phyloP scores from a whole-genome alignment of 2,797 vertebrate genomes.

The Sphaeramia orbicularis region DNA sequence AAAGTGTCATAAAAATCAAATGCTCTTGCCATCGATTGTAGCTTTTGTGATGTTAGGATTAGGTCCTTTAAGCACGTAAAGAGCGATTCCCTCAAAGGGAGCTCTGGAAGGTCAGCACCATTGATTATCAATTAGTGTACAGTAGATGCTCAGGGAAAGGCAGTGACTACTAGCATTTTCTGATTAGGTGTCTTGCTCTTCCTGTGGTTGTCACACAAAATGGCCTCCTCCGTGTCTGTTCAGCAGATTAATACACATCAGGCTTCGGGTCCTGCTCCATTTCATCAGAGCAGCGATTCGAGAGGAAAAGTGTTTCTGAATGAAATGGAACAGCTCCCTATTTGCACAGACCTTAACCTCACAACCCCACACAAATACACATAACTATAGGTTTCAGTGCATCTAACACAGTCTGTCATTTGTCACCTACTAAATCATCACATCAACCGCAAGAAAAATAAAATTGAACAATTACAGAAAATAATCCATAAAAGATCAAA shows the following conservation, averaged over 20 bases:
- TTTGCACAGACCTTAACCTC: conserved; percentile 63
- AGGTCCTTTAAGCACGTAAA: conserved; percentile 49
- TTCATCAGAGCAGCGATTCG: conserved; percentile 30
- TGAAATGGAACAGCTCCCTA: conserved; percentile 43
- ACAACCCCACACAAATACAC: conserved; percentile 62
- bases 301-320: conserved; percentile 18
- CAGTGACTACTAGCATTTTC: conserved; percentile 43
- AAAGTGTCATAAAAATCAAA: conserved; percentile 8
- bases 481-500: conserved; percentile 74
- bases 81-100: conserved; percentile 29
- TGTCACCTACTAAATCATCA: conserved; percentile 60
- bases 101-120: conserved; percentile 77
- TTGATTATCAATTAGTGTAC: conserved; percentile 66
- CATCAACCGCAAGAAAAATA: conserved; percentile 60
- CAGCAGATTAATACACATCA: conserved; percentile 60
- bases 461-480: conserved; percentile 71
- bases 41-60: conserved; percentile 18
- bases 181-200: conserved; percentile 63
- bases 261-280: conserved; percentile 50
- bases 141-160: conserved; percentile 64
- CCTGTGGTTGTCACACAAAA: conserved; percentile 84
- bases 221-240: conserved; percentile 69
- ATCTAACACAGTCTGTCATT: conserved; percentile 69
- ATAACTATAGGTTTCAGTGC: conserved; percentile 77
- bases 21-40: conserved; percentile 22